Evolutionary conservation across 2,888 invertebrate genomes (phyloP), one percentile per base, ranked within the genome.

Genomic region (Oscheius sp.): DNA sequence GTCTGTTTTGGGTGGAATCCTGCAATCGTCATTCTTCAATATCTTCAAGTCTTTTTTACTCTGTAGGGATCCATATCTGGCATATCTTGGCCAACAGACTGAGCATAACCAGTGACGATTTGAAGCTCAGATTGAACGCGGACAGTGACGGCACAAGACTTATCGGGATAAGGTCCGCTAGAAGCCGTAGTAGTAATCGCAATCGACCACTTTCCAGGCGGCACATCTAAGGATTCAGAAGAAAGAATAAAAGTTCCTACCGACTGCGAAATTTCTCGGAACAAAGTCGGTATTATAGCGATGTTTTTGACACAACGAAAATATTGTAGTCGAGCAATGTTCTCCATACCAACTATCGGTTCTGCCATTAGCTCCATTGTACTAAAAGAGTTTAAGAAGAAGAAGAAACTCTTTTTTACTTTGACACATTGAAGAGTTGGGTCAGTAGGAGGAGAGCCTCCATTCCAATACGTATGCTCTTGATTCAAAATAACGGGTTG

Each of bases 41-140:
- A 46, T 25, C 75, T 74, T 4, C 53, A 20, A 25, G 73, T 76
- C 15, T 27, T 31, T n/a, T n/a, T n/a, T n/a, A 65, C 66, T 27
- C 31, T 45, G 34, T 74, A 67, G 33, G 78, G 78, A 65, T 75
- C 75, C 15, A 65, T 46, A 25, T 75, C 64, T 8, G 81, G 81
- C 8, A 48, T 25, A 29, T 78, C 81, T 10, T 33, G 42, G 46
- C 71, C 74, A 50, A 75, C 57, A 15, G 53, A 53, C 2, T 74
- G 72, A 6, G 73, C 45, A 55, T 57, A 82, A 20, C 81, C 82
- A 23, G 74, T 70, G 37, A 78, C 57, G 45, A 82, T 71, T 61
- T 77, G 77, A 15, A 82, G 76, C 23, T 57, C 67, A 17, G 74
- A 74, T 63, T 82, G 82, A n/a, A 77, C 78, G n/a, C 79, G 74